Base-by-base conservation (phyloP, 2,888 invertebrate species). In the Cyclophora punctaria region DNA sequence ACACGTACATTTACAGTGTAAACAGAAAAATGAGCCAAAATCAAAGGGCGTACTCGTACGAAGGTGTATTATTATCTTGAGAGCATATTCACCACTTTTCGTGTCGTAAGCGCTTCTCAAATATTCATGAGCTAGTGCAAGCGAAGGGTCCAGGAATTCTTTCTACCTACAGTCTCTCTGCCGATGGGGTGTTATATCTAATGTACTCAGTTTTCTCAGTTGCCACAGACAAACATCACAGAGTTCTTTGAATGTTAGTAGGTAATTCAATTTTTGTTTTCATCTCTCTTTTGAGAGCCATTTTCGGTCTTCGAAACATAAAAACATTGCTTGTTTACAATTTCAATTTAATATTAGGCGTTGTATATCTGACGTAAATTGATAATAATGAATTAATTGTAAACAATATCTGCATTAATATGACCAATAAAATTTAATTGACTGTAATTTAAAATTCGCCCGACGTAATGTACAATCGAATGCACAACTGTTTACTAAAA, bases 221-320 rank as follows among this genome's bases (percentile, higher is more conserved):
- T 73, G 67, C 77, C 75, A 67, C 77, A 79, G 75, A 78, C 73
- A 82, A 78, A 83, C 76, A 82, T 81, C 80, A 82, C 69, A 80
- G 74, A 71, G 73, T 65, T 73, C 69, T 74, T 73, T 69, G 73
- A 70, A 73, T 67, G 69, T 56, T 53, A 50, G 53, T 50, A 48
- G 56, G 77, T 75, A 78, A 83, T 80, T 77, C 70, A 78, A 80
- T 83, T 80, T 78, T 66, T 66, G 68, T 71, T 78, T 80, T 75
- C 69, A 77, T 71, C 70, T 73, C 66, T 68, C 56, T 56, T 61
- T 58, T 63, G 50, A 45, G 44, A 50, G 47, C 43, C 51, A 49
- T 58, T 56, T 20, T 20, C 20, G 2, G 20, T 20, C 2, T 20
- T 20, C 20, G 20, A 20, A 20, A 20, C 20, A 20, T 20, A 20